Evolutionary conservation across 1,140 invertebrate genomes (phyloP).

Genomic region (Theocolax elegans): DNA sequence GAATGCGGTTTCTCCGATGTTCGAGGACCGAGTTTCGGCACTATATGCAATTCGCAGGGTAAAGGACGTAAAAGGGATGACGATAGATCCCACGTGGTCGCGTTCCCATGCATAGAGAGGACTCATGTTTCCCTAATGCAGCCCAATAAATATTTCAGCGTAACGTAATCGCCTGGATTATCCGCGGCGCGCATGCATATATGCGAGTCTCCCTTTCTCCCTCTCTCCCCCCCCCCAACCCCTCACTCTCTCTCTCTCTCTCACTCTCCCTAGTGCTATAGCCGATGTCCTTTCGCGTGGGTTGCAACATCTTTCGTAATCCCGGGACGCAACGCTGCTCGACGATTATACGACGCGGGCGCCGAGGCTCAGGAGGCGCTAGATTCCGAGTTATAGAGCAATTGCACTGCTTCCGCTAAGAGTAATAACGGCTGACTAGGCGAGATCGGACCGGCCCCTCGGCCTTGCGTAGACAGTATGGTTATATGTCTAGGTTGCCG

Average conservation of each 20-base stretch:
- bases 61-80: constrained; percentile 50
- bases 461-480: neutral
- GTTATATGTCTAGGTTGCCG: neutral
- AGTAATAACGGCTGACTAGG: constrained; percentile 2
- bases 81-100: constrained; percentile 58
- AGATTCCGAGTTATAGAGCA: constrained; percentile 35
- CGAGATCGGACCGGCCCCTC: neutral
- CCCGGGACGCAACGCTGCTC: constrained; percentile 49
- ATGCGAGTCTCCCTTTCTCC: too few relatives aligned
- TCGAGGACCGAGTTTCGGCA: constrained; percentile 35
- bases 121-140: constrained; percentile 67
- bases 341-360: constrained; percentile 47
- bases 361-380: neutral
- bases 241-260: too few relatives aligned
- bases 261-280: constrained; percentile 5
- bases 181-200: constrained; percentile 49
- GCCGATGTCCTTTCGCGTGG: constrained; percentile 49
- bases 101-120: constrained; percentile 64
- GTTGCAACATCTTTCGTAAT: constrained; percentile 63
- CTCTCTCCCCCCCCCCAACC: too few relatives aligned
- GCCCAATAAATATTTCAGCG: constrained; percentile 66
- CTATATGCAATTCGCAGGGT: constrained; percentile 30
- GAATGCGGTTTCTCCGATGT: constrained; percentile 22
- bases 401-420: constrained; percentile 11
- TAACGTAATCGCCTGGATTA: constrained; percentile 65